A percentile compares a stretch with the other conserved stretches of the same genome.
phyloP scores from a whole-genome alignment of 2,797 vertebrate genomes.

The Chanos chanos region DNA sequence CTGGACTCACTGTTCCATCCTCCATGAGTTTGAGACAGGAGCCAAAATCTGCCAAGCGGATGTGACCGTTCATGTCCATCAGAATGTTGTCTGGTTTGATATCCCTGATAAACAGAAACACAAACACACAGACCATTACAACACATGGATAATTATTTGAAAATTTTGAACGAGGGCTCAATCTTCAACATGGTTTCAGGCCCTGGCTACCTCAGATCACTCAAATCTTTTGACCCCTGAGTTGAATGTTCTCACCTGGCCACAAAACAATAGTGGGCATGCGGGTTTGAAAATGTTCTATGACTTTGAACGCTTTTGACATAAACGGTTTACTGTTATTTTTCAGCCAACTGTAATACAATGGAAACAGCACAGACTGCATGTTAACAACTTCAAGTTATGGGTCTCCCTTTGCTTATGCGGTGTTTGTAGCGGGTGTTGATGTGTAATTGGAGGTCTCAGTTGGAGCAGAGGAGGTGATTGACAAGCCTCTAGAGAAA shows the following conservation, averaged over 20 bases:
- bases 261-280: too few species aligned
- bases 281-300: too few species aligned
- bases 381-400: background rate
- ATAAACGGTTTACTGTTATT: too few species aligned
- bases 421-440: background rate
- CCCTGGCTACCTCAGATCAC: too few species aligned
- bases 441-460: background rate
- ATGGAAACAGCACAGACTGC: background rate
- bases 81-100: slow-evolving; percentile 98
- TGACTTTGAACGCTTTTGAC: background rate
- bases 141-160: too few species aligned
- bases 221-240: too few species aligned
- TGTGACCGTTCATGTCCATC: slow-evolving; percentile 98
- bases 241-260: too few species aligned
- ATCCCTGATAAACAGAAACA: slow-evolving; percentile 72
- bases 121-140: background rate
- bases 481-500: slow-evolving; percentile 15
- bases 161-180: too few species aligned
- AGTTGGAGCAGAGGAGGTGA: background rate
- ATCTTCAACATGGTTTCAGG: too few species aligned
- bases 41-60: slow-evolving; percentile 96
- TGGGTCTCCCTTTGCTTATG: background rate
- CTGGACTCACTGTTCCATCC: slow-evolving; percentile 88
- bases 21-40: slow-evolving; percentile 97
- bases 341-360: too few species aligned